Percentiles rank a stretch among this genome's conserved stretches.
Evolutionary conservation across 1,140 invertebrate genomes (phyloP).

Genomic region (Ladona fulva): DNA sequence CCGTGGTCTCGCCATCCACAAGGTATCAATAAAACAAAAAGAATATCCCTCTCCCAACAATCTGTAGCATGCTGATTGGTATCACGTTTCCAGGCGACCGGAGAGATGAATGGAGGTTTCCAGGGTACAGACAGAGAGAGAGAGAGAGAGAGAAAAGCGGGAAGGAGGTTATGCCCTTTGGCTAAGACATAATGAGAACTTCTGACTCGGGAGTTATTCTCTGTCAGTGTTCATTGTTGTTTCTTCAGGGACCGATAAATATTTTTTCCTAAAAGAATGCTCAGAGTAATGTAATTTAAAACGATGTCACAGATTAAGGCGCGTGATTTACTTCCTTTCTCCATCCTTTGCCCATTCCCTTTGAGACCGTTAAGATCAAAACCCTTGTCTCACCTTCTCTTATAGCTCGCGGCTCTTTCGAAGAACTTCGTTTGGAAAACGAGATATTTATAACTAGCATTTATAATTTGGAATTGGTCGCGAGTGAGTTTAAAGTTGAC

Average conservation of each 20-base stretch:
- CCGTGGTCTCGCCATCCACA: not conserved
- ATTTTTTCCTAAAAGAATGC: not conserved
- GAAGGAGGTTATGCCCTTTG: not conserved
- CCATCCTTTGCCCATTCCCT: not conserved
- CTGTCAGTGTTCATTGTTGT: slow-evolving; percentile 5
- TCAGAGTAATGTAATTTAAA: not conserved
- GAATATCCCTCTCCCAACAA: too few species aligned
- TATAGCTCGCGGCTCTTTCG: too few species aligned
- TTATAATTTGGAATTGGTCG: too few species aligned
- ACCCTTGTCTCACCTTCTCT: too few species aligned
- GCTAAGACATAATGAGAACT: slow-evolving; percentile 6
- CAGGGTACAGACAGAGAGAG: not conserved
- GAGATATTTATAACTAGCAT: too few species aligned
- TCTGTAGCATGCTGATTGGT: not conserved
- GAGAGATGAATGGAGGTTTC: not conserved
- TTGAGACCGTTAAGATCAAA: too few species aligned
- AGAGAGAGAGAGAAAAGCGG: not conserved
- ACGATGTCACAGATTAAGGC: not conserved
- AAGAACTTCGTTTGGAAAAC: too few species aligned
- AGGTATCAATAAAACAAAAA: not conserved
- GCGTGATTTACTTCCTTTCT: not conserved
- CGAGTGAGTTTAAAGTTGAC: too few species aligned
- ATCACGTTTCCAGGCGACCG: not conserved
- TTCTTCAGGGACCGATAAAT: not conserved
- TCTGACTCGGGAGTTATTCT: not conserved